Evolutionary conservation across 1,140 invertebrate genomes (phyloP), one percentile per base, ranked within the genome.

Genomic region (Lasioglossum baleicum): DNA sequence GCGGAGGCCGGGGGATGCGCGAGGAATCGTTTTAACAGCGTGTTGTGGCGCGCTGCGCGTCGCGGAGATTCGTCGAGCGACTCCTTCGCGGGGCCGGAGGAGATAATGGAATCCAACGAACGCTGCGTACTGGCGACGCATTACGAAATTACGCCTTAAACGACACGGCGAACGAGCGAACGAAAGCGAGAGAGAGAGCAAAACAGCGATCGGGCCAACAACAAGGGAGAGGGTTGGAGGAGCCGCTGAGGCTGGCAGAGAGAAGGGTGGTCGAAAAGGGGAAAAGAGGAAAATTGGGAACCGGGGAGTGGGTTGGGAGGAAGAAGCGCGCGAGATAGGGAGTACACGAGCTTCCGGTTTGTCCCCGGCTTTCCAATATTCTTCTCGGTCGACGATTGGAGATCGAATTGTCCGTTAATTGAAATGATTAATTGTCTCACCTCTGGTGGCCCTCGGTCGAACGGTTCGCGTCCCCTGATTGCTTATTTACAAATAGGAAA

Each of bases 401-500:
- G 90, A 93, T 93, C 87, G 90, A 93, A 92, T 93, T 92, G 91
- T 92, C 90, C 89, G 88, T 91, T 92, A 92, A 93, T 93, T 92
- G 92, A 93, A 92, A 92, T 93, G 92, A 93, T 93, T 93, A 93
- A 93, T 93, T 93, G 91, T 92, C 92, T 93, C 91, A 92, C 90
- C 91, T 90, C 89, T 88, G 87, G 78, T 85, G 83, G 78, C 66
- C 83, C 80, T 71, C 51, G 83, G 86, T 73, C 64, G 58, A 77
- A 75, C 87, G 76, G 75, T 61, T 79, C 63, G 68, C 81, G 80
- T 61, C 60, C 86, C 87, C 80, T 92, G 92, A 93, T 93, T 93
- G 92, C 92, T 93, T 93, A 93, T 93, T 93, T 93, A 92, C 92
- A 93, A 93, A 93, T 93, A 93, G 92, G 92, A 93, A 93, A 93